Base-by-base conservation (phyloP, 1,140 invertebrate genomes). In the Pachyrhynchus sulphureomaculatus region DNA sequence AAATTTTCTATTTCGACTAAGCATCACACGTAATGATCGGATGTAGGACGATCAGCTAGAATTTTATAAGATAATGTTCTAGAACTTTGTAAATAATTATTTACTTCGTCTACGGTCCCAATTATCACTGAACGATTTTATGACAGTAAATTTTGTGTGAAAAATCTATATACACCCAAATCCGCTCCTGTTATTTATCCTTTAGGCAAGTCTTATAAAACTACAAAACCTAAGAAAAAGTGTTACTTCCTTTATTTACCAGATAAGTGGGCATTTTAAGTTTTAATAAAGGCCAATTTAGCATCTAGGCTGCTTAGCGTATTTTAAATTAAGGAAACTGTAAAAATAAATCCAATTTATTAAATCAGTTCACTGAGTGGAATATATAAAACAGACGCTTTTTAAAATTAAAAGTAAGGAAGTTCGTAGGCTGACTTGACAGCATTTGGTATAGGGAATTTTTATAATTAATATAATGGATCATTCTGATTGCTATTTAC, bases 291-390 rank as follows among this genome's bases (percentile, higher is more conserved):
- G 29, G 10, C n/a, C 32, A 49, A 49, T 49, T 49, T 33, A 33
- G n/a, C 45, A 49, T 49, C 18, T 45, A 45, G 42, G 42, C 42
- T n/a, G 12, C n/a, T 24, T 29, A 24, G 6, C 26, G n/a, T 29
- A 48, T 13, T 29, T 48, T 48, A 48, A 48, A 48, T 48, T 48
- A 48, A 48, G 45, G 45, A 48, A 48, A 48, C 45, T 32, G 23
- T 44, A 44, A 21, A 24, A 44, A 44, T 12, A 12, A 20, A 44
- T 44, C 18, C 21, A 21, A 20, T 24, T 44, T 44, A 18, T 3
- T 44, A 44, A 44, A 44, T 44, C 41, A 44, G 18, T 20, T 44
- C 18, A 44, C n/a, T 10, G 41, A 44, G 21, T 24, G 10, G 41
- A 29, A 10, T 29, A 29, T 6, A 29, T 29, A 29, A 29, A 29